Evolutionary conservation across 64 coral and sea anemone genomes (phyloP).

Genomic region (Stichodactyla helianthus): DNA sequence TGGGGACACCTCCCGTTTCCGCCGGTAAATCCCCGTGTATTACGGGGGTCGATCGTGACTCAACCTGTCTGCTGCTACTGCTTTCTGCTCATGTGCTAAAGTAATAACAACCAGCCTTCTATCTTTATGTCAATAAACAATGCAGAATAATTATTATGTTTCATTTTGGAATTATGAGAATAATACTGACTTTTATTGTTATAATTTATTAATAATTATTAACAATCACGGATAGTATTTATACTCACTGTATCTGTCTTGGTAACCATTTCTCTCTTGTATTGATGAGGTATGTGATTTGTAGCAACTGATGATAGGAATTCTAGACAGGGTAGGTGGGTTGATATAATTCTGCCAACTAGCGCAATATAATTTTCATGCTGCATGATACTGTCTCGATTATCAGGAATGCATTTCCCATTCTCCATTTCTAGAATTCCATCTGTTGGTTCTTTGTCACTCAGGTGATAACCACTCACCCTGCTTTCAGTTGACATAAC

Average conservation of each 20-base stretch:
- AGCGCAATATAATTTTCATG: constrained; percentile 41
- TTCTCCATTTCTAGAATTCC: constrained; percentile 31
- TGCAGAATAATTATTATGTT: too few relatives aligned
- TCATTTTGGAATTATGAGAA: too few relatives aligned
- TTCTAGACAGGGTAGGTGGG: constrained; percentile 33
- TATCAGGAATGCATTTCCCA: constrained; percentile 33
- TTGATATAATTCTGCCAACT: constrained; percentile 21
- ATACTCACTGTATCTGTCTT: constrained; percentile 31
- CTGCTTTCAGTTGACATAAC: constrained; percentile 55
- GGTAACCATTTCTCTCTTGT: constrained; percentile 16
- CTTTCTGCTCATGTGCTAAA: too few relatives aligned
- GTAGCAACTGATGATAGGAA: constrained; percentile 16
- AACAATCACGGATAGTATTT: not conserved
- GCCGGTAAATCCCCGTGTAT: too few relatives aligned
- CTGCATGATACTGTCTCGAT: constrained; percentile 2
- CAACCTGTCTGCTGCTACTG: too few relatives aligned
- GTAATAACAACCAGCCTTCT: too few relatives aligned
- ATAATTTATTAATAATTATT: too few relatives aligned
- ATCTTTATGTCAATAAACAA: too few relatives aligned
- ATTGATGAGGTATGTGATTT: constrained; percentile 28
- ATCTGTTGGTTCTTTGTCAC: constrained; percentile 2
- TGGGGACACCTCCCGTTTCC: too few relatives aligned
- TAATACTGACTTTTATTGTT: too few relatives aligned
- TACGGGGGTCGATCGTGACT: too few relatives aligned
- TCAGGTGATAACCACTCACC: constrained; percentile 41